These are phyloP conservation scores for Tetragonula clypearis DNA, from an alignment of 1,140 invertebrate species.

Conservation along the genomic window DNA sequence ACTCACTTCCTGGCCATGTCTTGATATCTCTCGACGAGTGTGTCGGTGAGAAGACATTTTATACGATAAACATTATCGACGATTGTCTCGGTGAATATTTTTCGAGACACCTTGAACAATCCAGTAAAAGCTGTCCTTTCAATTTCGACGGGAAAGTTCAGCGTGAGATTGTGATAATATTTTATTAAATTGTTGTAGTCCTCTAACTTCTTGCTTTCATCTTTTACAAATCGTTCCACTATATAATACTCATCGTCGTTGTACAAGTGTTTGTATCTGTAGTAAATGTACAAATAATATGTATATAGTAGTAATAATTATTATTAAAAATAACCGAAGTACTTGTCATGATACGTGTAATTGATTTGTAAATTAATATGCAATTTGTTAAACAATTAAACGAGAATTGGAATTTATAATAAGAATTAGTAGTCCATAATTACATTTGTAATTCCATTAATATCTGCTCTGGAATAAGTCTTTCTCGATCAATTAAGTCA, in stretches of 20 bases:
- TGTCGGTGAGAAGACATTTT: constrained; percentile 86
- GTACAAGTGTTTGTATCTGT: constrained; percentile 72
- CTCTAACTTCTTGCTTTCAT: constrained; percentile 84
- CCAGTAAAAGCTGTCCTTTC: constrained; percentile 88
- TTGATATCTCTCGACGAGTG: constrained; percentile 91
- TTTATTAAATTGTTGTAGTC: constrained; percentile 86
- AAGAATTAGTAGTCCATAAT: constrained; percentile 13
- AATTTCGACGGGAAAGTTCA: constrained; percentile 85
- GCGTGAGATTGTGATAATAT: constrained; percentile 85
- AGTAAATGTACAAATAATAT: background rate
- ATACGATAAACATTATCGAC: constrained; percentile 86
- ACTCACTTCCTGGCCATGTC: constrained; percentile 87
- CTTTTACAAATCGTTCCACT: constrained; percentile 87
- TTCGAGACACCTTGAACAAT: constrained; percentile 93
- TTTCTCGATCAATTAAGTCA: constrained; percentile 86
- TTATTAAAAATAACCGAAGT: background rate
- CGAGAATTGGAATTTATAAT: background rate
- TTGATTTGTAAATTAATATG: background rate
- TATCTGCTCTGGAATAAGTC: constrained; percentile 85
- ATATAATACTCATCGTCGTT: constrained; percentile 83
- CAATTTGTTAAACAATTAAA: too few relatives aligned
- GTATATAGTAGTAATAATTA: background rate
- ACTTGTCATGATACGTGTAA: too few relatives aligned
- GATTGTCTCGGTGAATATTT: constrained; percentile 88
- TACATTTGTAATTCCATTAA: constrained; percentile 85